phyloP scores from a whole-genome alignment of 1,140 invertebrate genomes.

The Danaus melanippus region DNA sequence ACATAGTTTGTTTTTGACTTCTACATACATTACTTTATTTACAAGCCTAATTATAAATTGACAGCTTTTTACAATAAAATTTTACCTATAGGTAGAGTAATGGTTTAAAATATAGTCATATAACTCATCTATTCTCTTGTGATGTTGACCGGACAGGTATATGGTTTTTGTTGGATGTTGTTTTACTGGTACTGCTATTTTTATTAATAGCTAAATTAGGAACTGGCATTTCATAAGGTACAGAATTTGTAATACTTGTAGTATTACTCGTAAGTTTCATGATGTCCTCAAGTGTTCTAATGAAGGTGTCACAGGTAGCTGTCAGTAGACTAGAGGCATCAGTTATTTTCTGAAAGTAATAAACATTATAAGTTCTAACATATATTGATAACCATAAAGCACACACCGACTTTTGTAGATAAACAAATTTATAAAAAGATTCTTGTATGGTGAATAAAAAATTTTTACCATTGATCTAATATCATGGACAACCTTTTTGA shows the following conservation, averaged over 20 bases:
- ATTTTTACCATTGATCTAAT: background rate
- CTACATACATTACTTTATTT: constrained; percentile 7
- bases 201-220: constrained; percentile 39
- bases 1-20: too few species aligned
- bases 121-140: constrained; percentile 60
- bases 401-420: too few species aligned
- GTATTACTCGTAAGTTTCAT: constrained; percentile 76
- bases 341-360: constrained; percentile 77
- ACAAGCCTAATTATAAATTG: constrained; percentile 12
- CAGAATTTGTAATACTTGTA: constrained; percentile 19
- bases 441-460: background rate
- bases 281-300: constrained; percentile 85
- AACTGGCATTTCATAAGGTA: constrained; percentile 47
- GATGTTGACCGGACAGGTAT: constrained; percentile 35
- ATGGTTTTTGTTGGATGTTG: constrained; percentile 36
- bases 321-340: constrained; percentile 82
- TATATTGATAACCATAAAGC: too few species aligned
- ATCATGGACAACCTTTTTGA: background rate
- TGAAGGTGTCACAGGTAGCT: constrained; percentile 88
- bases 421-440: too few species aligned
- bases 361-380: constrained; percentile 4
- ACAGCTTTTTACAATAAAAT: constrained; percentile 8
- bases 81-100: constrained; percentile 10
- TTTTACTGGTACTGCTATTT: constrained; percentile 35
- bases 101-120: constrained; percentile 1